These are phyloP conservation scores for Mantis religiosa DNA, from an alignment of 2,888 invertebrate species.

Conservation along the genomic window DNA sequence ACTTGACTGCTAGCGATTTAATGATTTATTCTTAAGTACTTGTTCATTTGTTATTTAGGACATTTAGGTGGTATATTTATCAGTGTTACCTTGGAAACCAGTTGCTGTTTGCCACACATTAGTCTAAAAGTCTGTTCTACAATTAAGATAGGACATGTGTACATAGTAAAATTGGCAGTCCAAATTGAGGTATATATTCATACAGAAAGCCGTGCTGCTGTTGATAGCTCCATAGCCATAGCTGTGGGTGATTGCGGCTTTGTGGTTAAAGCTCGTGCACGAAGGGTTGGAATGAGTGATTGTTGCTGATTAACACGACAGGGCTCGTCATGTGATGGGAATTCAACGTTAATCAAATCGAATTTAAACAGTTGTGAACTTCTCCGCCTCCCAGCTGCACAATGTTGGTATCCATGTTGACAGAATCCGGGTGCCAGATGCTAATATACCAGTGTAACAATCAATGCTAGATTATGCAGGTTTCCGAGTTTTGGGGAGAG, in stretches of 20 bases:
- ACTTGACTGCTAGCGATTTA: too few relatives aligned
- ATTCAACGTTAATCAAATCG: neutral
- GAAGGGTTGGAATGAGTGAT: neutral
- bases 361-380: neutral
- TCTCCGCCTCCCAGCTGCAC: neutral
- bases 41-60: too few relatives aligned
- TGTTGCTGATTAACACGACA: neutral
- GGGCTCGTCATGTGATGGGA: neutral
- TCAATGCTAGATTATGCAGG: neutral
- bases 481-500: neutral
- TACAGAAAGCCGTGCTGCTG: neutral
- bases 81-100: too few relatives aligned
- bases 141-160: too few relatives aligned
- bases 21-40: too few relatives aligned
- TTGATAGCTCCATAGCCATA: neutral
- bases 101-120: too few relatives aligned
- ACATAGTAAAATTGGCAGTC: neutral
- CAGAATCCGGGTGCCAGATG: neutral
- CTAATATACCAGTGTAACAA: neutral
- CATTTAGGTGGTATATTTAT: too few relatives aligned
- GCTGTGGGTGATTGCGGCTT: neutral
- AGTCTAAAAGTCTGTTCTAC: too few relatives aligned
- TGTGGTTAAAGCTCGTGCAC: neutral
- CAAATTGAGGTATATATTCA: neutral
- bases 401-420: neutral